These are phyloP conservation scores for Brachylomia viminalis DNA, from an alignment of 2,888 invertebrate genomes.

Conservation along the genomic window DNA sequence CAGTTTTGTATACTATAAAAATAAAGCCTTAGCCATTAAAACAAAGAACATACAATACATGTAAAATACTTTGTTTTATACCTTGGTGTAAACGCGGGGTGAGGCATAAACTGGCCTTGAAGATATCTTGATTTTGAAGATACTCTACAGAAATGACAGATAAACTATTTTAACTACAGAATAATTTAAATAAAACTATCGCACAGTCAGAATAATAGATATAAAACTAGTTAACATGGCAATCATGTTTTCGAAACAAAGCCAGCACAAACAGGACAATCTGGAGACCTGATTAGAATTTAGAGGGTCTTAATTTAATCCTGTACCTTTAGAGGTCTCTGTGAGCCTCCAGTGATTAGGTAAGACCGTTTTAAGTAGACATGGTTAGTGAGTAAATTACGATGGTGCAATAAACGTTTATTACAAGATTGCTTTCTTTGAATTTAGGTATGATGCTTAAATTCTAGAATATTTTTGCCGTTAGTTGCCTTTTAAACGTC, in stretches of 20 bases:
- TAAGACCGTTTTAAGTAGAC: neutral
- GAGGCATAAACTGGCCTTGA: too few species aligned
- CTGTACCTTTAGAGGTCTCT: slow-evolving; percentile 9
- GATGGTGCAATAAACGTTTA: neutral
- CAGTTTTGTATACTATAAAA: too few species aligned
- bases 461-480: neutral
- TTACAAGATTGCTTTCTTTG: neutral
- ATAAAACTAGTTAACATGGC: slow-evolving; percentile 23
- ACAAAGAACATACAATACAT: too few species aligned
- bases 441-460: neutral
- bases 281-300: slow-evolving; percentile 50
- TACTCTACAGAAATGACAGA: neutral
- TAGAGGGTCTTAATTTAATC: slow-evolving; percentile 49
- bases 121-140: too few species aligned
- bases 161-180: neutral
- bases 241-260: slow-evolving; percentile 31
- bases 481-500: too few species aligned
- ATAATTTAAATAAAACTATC: neutral
- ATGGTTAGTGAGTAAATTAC: neutral
- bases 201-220: neutral
- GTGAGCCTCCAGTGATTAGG: slow-evolving; percentile 9
- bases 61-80: too few species aligned
- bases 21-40: too few species aligned
- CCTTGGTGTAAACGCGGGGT: too few species aligned
- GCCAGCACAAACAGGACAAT: neutral